A percentile compares a stretch with the other conserved stretches of the same genome.
These are phyloP conservation scores for Rhabdornis inornatus DNA, from an alignment of 2,113 vertebrate species.

Conservation along the genomic window DNA sequence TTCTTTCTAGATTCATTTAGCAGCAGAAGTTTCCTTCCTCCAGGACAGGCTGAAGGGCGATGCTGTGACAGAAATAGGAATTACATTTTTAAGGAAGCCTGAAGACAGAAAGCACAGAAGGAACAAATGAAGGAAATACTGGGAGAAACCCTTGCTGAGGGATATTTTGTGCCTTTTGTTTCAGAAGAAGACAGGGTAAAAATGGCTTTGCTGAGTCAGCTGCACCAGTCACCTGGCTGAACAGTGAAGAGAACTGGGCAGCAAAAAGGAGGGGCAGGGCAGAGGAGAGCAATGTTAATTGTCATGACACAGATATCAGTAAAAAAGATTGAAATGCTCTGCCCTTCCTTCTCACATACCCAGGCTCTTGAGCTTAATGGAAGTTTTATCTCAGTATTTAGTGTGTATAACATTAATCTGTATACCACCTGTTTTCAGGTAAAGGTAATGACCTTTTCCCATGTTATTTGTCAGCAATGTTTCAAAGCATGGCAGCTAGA, in stretches of 20 bases:
- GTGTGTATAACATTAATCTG: neutral
- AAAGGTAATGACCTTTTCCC: neutral
- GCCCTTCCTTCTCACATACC: neutral
- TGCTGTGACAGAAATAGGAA: constrained; percentile 81
- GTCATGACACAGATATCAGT: neutral
- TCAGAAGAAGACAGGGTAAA: neutral
- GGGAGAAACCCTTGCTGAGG: neutral
- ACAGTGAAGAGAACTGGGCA: neutral
- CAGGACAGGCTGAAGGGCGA: constrained; percentile 78
- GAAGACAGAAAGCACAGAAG: constrained; percentile 72
- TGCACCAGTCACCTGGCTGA: neutral
- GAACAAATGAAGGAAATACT: constrained; percentile 63
- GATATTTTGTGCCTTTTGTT: neutral
- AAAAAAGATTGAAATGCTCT: neutral
- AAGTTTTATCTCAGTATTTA: neutral
- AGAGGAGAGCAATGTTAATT: neutral
- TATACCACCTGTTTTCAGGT: neutral
- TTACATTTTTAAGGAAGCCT: constrained; percentile 73
- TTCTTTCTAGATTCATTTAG: constrained; percentile 73
- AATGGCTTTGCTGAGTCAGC: neutral
- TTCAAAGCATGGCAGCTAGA: neutral
- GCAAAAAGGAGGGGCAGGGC: neutral
- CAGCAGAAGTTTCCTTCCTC: constrained; percentile 78
- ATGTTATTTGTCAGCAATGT: neutral
- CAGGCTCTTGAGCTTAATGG: neutral